Evolutionary conservation across 2,888 invertebrate species (phyloP).

Genomic region (Phanerotoma sp.): DNA sequence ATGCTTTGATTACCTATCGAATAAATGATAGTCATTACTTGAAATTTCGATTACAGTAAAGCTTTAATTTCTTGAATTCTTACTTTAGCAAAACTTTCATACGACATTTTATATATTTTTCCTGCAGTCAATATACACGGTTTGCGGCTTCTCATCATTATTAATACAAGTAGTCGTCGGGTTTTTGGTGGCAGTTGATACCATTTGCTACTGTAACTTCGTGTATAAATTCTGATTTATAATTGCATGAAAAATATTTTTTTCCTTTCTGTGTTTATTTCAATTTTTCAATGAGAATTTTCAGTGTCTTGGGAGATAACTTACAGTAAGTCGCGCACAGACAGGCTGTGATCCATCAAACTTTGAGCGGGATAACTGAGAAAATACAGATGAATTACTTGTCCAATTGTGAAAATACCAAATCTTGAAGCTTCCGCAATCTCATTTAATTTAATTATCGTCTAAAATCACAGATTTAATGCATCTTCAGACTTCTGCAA

Average conservation of each 20-base stretch:
- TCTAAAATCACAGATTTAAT: background rate
- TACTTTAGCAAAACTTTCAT: background rate
- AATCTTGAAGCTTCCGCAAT: conserved; percentile 3
- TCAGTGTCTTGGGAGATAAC: no score
- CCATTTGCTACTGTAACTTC: background rate
- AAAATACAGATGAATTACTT: conserved; percentile 15
- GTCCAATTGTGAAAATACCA: conserved; percentile 5
- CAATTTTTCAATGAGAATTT: background rate
- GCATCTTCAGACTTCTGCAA: no score
- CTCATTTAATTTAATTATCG: conserved; percentile 7
- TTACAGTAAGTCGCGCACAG: background rate
- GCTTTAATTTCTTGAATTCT: background rate
- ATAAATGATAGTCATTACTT: background rate
- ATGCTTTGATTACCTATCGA: conserved; percentile 5
- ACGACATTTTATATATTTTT: conserved; percentile 8
- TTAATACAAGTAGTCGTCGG: background rate
- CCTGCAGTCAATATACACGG: conserved; percentile 3
- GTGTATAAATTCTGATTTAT: no score
- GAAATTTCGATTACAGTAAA: background rate
- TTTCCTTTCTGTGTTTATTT: background rate
- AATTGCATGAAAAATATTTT: background rate
- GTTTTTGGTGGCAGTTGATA: background rate
- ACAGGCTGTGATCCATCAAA: conserved; percentile 6
- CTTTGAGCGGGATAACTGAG: conserved; percentile 15
- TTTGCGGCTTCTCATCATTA: conserved; percentile 6